These are phyloP conservation scores for Penaeus chinensis DNA, from an alignment of 1,140 invertebrate species.

Conservation along the genomic window DNA sequence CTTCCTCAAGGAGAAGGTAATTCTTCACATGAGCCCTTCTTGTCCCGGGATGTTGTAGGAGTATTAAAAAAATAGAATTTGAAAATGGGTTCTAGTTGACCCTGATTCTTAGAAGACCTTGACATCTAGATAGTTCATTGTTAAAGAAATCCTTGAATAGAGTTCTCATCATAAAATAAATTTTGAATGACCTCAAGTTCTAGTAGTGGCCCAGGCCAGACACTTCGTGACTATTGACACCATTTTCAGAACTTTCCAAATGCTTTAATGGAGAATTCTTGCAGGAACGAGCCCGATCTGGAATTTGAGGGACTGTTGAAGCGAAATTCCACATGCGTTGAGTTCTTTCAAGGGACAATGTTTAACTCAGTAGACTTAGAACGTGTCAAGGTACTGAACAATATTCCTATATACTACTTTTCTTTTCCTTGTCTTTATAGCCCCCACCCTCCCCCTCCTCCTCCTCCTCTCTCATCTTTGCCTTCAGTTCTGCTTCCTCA, in stretches of 20 bases:
- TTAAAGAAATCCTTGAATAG: too few relatives aligned
- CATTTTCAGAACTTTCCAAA: conserved; percentile 32
- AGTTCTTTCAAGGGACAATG: conserved; percentile 74
- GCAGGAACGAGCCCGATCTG: conserved; percentile 72
- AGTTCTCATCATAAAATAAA: too few relatives aligned
- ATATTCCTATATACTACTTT: conserved; percentile 57
- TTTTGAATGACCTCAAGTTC: background rate
- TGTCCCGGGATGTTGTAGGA: too few relatives aligned
- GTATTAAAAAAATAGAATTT: too few relatives aligned
- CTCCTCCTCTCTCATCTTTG: conserved; percentile 37
- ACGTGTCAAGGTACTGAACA: conserved; percentile 70
- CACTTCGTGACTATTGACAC: conserved; percentile 17
- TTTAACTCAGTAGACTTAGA: conserved; percentile 74
- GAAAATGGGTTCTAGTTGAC: too few relatives aligned
- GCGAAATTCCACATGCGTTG: conserved; percentile 73
- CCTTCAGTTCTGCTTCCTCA: conserved; percentile 44
- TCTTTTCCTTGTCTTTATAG: conserved; percentile 14
- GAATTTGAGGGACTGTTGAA: conserved; percentile 73
- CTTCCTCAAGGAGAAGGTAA: too few relatives aligned
- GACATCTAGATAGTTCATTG: too few relatives aligned
- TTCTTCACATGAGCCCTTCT: too few relatives aligned
- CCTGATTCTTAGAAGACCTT: too few relatives aligned
- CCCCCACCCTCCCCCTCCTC: conserved; percentile 38
- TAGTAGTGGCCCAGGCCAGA: conserved; percentile 18
- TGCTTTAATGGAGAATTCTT: conserved; percentile 56